Conservation (phyloP, 2,797 vertebrate genomes). For the Lacerta bilineata region DNA sequence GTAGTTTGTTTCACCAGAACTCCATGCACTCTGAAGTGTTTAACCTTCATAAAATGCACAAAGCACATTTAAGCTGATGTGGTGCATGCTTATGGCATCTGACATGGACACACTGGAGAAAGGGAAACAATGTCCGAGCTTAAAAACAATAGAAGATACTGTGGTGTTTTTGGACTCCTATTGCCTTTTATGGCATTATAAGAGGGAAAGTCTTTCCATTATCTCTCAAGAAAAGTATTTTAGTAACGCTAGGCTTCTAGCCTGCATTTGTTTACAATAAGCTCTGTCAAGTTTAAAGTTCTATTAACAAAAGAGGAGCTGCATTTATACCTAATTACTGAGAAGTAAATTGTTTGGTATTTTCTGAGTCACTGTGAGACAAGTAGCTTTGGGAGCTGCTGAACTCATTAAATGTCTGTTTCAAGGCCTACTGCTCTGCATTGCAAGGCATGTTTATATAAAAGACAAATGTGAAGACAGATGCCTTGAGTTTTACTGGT, state of each 20-base stretch:
- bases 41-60: background rate
- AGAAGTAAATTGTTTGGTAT: constrained; percentile 64
- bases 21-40: background rate
- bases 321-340: constrained; percentile 68
- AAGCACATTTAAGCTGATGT: constrained; percentile 42
- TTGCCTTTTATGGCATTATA: constrained; percentile 81
- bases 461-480: constrained; percentile 46
- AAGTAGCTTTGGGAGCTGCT: constrained; percentile 36
- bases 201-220: constrained; percentile 79
- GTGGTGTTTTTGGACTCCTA: constrained; percentile 60
- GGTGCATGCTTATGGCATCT: constrained; percentile 47
- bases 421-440: constrained; percentile 12
- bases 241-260: constrained; percentile 69
- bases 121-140: constrained; percentile 56
- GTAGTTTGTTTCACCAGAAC: background rate
- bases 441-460: constrained; percentile 28
- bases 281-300: constrained; percentile 68
- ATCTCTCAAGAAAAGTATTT: constrained; percentile 80
- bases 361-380: constrained; percentile 58
- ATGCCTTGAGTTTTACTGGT: constrained; percentile 31
- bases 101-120: constrained; percentile 52
- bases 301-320: constrained; percentile 69
- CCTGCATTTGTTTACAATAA: constrained; percentile 77
- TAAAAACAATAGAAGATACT: constrained; percentile 58
- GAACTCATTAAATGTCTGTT: constrained; percentile 47